These are phyloP conservation scores for Tamandua tetradactyla DNA, from an alignment of 2,797 vertebrate genomes.

Conservation along the genomic window DNA sequence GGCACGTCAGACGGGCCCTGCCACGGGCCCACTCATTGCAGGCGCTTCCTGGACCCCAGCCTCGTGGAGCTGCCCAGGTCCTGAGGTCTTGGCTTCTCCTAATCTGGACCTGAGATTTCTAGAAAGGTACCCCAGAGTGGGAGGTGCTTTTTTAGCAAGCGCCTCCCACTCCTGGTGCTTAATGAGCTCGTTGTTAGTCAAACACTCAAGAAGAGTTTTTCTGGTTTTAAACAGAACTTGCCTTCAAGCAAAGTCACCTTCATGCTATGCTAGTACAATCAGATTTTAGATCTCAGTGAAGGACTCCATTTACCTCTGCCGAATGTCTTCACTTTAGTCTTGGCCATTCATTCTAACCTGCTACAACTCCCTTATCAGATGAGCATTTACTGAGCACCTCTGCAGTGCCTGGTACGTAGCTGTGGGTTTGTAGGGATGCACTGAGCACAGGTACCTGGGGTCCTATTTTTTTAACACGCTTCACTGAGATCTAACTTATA, in stretches of 20 bases:
- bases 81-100: neutral
- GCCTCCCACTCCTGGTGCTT: neutral
- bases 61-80: neutral
- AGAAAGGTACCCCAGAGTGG: neutral
- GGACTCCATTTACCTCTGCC: neutral
- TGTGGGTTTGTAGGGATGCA: neutral
- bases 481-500: too few relatives aligned
- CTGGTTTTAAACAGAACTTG: neutral
- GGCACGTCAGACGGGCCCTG: neutral
- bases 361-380: neutral
- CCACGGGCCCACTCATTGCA: neutral
- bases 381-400: neutral
- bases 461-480: too few relatives aligned
- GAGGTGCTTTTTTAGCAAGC: neutral
- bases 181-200: neutral
- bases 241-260: neutral
- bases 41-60: neutral
- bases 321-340: neutral
- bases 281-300: neutral
- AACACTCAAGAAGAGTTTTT: neutral
- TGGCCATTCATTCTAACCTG: neutral
- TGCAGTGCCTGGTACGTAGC: neutral
- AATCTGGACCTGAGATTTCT: neutral
- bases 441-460: too few relatives aligned
- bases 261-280: neutral